These are phyloP conservation scores for Oscheius sp. DNA, from an alignment of 2,888 invertebrate species.

Conservation along the genomic window DNA sequence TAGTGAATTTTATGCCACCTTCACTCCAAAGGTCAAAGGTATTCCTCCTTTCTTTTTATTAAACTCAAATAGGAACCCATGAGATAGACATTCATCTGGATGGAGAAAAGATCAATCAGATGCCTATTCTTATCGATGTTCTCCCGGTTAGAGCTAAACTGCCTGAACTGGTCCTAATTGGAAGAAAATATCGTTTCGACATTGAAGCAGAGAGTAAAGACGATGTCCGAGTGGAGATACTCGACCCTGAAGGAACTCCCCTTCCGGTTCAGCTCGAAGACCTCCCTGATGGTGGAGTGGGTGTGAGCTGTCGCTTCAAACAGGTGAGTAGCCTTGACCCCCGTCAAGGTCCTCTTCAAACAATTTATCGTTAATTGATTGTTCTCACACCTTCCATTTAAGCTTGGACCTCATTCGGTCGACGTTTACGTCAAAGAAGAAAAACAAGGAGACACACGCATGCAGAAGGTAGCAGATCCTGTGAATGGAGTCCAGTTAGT, in stretches of 20 bases:
- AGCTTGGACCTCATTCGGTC: conserved; percentile 44
- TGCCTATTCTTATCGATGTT: conserved; percentile 34
- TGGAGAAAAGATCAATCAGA: conserved; percentile 40
- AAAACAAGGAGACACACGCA: conserved; percentile 41
- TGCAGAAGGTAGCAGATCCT: conserved; percentile 44
- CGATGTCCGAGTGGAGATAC: conserved; percentile 57
- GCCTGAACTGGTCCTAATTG: conserved; percentile 49
- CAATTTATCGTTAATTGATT: background rate
- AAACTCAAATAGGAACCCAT: conserved; percentile 52
- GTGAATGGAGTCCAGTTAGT: conserved; percentile 51
- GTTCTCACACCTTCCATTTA: background rate
- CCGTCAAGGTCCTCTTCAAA: background rate
- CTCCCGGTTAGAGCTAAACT: conserved; percentile 37
- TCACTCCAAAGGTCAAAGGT: conserved; percentile 49
- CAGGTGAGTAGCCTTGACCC: conserved; percentile 35
- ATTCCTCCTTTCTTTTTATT: background rate
- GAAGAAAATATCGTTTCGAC: conserved; percentile 58
- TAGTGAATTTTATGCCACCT: conserved; percentile 31
- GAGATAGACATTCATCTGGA: conserved; percentile 58
- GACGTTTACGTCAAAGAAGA: conserved; percentile 51
- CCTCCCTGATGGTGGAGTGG: conserved; percentile 49
- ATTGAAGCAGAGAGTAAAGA: conserved; percentile 49
- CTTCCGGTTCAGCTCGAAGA: conserved; percentile 59
- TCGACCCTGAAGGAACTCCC: conserved; percentile 50
- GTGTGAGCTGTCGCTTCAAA: conserved; percentile 55